Evolutionary conservation across 2,888 invertebrate genomes (phyloP).

Genomic region (Dorcus parallelipipedus): DNA sequence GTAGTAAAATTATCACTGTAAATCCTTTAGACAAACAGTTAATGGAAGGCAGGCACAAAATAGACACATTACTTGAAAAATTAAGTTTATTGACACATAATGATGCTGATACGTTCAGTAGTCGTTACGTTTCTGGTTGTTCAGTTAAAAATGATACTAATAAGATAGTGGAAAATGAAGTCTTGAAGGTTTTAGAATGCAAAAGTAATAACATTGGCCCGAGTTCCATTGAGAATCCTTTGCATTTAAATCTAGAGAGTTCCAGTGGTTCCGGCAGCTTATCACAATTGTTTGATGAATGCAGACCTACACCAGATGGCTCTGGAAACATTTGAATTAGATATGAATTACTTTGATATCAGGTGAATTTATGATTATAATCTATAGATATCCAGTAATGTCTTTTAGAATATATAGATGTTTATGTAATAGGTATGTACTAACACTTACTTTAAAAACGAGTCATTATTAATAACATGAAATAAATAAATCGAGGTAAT

Average conservation of each 20-base stretch:
- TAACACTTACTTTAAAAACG: no score
- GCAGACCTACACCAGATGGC: constrained; percentile 30
- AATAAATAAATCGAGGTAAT: constrained; percentile 38
- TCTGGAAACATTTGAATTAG: constrained; percentile 25
- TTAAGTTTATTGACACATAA: constrained; percentile 32
- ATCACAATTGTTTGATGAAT: constrained; percentile 15
- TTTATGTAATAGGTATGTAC: no score
- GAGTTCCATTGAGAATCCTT: no score
- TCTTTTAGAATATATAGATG: background rate
- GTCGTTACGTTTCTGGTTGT: constrained; percentile 44
- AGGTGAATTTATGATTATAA: no score
- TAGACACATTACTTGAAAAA: constrained; percentile 44
- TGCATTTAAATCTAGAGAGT: no score
- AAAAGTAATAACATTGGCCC: no score
- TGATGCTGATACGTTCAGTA: constrained; percentile 30
- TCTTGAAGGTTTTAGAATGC: no score
- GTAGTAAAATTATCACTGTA: background rate
- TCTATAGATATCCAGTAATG: background rate
- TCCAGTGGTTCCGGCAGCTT: constrained; percentile 20
- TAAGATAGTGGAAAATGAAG: no score
- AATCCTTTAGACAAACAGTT: constrained; percentile 29
- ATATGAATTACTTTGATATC: no score
- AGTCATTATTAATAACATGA: constrained; percentile 6
- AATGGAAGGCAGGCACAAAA: constrained; percentile 39
- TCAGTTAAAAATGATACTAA: constrained; percentile 29